Evolutionary conservation across 2,888 invertebrate species (phyloP).

Genomic region (Brenthis daphne): DNA sequence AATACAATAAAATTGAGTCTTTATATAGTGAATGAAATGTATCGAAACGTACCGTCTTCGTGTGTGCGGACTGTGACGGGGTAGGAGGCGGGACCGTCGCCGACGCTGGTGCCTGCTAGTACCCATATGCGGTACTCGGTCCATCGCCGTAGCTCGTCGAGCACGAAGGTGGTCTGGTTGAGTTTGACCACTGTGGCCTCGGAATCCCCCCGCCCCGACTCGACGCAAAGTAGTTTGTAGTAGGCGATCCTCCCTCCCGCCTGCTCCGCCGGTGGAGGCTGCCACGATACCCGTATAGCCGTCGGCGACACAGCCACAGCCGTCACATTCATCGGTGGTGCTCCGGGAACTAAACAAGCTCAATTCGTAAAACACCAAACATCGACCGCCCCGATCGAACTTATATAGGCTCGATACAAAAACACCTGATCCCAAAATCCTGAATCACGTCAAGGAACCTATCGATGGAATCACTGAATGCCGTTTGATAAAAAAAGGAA

Average conservation of each 20-base stretch:
- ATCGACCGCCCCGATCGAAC: constrained; percentile 41
- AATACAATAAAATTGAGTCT: constrained; percentile 31
- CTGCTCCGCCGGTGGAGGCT: constrained; percentile 94
- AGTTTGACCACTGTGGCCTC: constrained; percentile 91
- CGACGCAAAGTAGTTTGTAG: constrained; percentile 96
- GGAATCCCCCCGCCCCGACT: constrained; percentile 91
- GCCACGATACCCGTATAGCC: constrained; percentile 94
- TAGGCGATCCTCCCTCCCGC: constrained; percentile 96
- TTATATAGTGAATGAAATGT: neutral
- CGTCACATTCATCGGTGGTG: constrained; percentile 96
- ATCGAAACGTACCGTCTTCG: constrained; percentile 97
- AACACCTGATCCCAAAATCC: neutral
- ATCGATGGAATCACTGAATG: constrained; percentile 82
- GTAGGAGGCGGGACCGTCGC: constrained; percentile 96
- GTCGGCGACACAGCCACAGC: constrained; percentile 94
- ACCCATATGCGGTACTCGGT: constrained; percentile 98
- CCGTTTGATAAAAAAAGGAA: constrained; percentile 61
- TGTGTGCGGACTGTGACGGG: constrained; percentile 96
- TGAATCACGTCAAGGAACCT: constrained; percentile 41
- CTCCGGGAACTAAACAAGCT: constrained; percentile 93
- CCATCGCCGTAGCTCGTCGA: constrained; percentile 96
- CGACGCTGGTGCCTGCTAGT: constrained; percentile 96
- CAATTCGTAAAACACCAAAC: constrained; percentile 50
- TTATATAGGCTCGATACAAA: constrained; percentile 32
- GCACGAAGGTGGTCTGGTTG: constrained; percentile 89